Conservation (phyloP, 2,113 vertebrate species). For the Dunckerocampus dactyliophorus region DNA sequence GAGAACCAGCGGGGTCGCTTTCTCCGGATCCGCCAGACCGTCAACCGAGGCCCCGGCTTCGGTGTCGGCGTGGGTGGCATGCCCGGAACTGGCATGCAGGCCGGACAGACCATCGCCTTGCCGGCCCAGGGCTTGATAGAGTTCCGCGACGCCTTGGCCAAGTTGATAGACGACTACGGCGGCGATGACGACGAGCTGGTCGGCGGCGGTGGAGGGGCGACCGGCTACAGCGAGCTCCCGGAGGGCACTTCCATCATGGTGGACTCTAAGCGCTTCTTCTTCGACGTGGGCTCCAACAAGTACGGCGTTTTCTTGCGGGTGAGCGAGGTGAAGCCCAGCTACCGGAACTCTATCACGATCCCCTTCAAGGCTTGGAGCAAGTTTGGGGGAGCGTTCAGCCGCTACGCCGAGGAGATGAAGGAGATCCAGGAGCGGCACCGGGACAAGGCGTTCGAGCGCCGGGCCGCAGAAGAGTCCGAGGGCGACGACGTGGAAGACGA, state of each 20-base stretch:
- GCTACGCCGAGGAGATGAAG: slow-evolving; percentile 96
- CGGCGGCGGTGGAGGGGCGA: slow-evolving; percentile 79
- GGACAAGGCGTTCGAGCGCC: slow-evolving; percentile 89
- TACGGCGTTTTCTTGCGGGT: slow-evolving; percentile 94
- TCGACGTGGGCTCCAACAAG: slow-evolving; percentile 97
- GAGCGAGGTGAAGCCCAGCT: slow-evolving; percentile 95
- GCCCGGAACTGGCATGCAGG: slow-evolving; percentile 79
- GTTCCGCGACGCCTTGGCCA: slow-evolving; percentile 92
- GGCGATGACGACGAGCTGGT: slow-evolving; percentile 87
- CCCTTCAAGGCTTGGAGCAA: slow-evolving; percentile 97
- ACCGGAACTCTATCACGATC: slow-evolving; percentile 95
- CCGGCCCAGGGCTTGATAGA: slow-evolving; percentile 93
- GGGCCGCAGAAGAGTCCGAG: slow-evolving; percentile 84
- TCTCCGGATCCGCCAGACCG: slow-evolving; percentile 84
- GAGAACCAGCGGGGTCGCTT: slow-evolving; percentile 90
- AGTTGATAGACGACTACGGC: slow-evolving; percentile 94
- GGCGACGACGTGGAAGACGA: slow-evolving; percentile 93
- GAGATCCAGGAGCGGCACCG: slow-evolving; percentile 93
- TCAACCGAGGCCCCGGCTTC: slow-evolving; percentile 84
- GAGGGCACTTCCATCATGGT: slow-evolving; percentile 94
- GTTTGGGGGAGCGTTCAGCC: slow-evolving; percentile 91
- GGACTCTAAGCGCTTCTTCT: slow-evolving; percentile 96
- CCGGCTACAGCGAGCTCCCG: slow-evolving; percentile 86
- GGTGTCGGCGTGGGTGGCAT: slow-evolving; percentile 75
- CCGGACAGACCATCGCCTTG: slow-evolving; percentile 91